Base-by-base conservation (phyloP, 2,797 vertebrate genomes). In the Dermochelys coriacea region DNA sequence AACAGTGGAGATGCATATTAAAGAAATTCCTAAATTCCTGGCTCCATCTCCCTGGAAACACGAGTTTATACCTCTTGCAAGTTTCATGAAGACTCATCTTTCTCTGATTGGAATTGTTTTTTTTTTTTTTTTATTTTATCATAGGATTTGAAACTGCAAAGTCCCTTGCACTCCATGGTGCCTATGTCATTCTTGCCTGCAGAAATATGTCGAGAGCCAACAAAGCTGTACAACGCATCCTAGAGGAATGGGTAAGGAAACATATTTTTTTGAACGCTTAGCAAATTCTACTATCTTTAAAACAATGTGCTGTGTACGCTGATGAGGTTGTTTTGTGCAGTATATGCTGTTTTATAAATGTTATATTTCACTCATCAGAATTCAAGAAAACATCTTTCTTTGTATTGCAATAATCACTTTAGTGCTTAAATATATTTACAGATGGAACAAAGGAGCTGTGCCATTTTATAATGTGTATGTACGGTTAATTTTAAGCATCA, bases 81-180 rank as follows among this genome's bases (percentile, higher is more conserved):
- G 68, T 81, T 71, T 37, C 16, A 0, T 27, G 47, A 50, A 78
- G 15, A 49, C 49, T 0, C 68, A 0, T 52, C 89, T 57, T 29
- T 77, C 15, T 88, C 87, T 97, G 71, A 94, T 64, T 0, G 12
- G 78, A 37, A n/a, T 27, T 64, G 2, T 6, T 55, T 23, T 50
- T 95, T 55, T 25, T 50, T 95, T 88, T 47, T 98, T 97, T 83
- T 57, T 94, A 47, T 90, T 96, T 97, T 93, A 75, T 87, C 10
- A 0, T 41, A 99, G 99, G 99, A 95, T 99, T 99, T 93, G 99
- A 99, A 97, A 99, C 99, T 0, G 99, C 99, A 5, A 99, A 99
- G 96, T 99, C 99, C 87, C 99, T 99, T 47, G 99, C 99, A 68
- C 99, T 99, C 80, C 99, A 99, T 0, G 99, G 99, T 16, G 99